Percentiles rank a stretch among this genome's conserved stretches.
These are phyloP conservation scores for Radopholus similis DNA, from an alignment of 1,140 invertebrate genomes.

Conservation along the genomic window DNA sequence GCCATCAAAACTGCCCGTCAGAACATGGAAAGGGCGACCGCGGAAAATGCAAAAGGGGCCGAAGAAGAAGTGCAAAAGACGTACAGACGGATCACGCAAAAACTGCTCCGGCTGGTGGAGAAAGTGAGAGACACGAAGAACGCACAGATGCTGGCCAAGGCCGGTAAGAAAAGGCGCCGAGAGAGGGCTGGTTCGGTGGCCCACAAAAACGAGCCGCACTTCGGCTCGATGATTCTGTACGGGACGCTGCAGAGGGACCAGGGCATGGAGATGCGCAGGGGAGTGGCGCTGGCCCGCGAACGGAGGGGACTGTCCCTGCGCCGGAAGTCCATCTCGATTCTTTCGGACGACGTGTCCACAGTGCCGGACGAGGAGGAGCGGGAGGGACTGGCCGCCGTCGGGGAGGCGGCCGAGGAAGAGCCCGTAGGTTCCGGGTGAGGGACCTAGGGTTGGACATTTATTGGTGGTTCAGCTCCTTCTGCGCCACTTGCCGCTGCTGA, in stretches of 20 bases:
- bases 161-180: not conserved
- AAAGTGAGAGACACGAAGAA: constrained; percentile 1
- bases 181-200: not conserved
- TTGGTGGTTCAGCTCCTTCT: not conserved
- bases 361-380: not conserved
- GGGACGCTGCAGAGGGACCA: constrained; percentile 10
- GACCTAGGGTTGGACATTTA: no score
- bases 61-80: not conserved
- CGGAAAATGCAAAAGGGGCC: not conserved
- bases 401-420: no score
- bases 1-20: constrained; percentile 3
- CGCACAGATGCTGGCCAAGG: constrained; percentile 4
- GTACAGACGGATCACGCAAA: not conserved
- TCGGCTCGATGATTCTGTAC: constrained; percentile 11
- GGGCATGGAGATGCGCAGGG: not conserved
- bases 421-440: no score
- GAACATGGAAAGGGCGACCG: not conserved
- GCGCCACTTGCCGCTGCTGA: not conserved
- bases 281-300: not conserved
- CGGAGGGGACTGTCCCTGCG: not conserved
- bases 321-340: constrained; percentile 6
- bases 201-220: constrained; percentile 1
- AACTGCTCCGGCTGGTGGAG: not conserved
- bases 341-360: not conserved
- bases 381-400: not conserved